Conservation (phyloP, 2,113 vertebrate genomes). For the Narcine bancroftii region DNA sequence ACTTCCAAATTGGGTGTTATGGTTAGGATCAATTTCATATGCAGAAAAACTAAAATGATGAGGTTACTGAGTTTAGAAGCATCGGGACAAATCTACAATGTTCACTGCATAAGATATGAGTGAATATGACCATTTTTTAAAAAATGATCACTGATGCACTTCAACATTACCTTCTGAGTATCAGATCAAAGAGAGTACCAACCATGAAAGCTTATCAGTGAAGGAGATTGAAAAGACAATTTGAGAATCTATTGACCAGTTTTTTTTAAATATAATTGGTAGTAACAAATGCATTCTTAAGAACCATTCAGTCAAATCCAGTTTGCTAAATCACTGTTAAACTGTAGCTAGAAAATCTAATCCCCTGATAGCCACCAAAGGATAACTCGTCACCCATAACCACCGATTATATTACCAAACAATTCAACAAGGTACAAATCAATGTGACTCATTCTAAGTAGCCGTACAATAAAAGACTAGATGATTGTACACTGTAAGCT, state of each 20-base stretch:
- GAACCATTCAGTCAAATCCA: slow-evolving; percentile 23
- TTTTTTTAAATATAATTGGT: slow-evolving; percentile 15
- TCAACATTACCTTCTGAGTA: not conserved
- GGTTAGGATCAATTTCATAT: not conserved
- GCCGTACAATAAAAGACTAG: not conserved
- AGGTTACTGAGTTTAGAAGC: not conserved
- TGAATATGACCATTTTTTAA: not conserved
- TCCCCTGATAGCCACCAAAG: not conserved
- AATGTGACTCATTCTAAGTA: not conserved
- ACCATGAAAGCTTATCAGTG: slow-evolving; percentile 26
- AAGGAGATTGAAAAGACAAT: slow-evolving; percentile 33
- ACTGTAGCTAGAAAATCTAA: slow-evolving; percentile 26
- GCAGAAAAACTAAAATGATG: not conserved
- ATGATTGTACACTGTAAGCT: not conserved
- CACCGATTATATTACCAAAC: not conserved
- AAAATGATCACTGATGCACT: slow-evolving; percentile 23
- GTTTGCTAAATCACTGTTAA: not conserved
- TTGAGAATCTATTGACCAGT: slow-evolving; percentile 23
- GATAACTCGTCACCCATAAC: not conserved
- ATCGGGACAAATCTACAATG: not conserved
- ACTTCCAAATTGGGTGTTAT: not conserved
- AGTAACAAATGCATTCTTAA: slow-evolving; percentile 6
- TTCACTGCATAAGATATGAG: not conserved
- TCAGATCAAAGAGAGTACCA: not conserved
- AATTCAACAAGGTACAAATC: not conserved